Evolutionary conservation across 2,797 vertebrate genomes (phyloP).

Genomic region (Trachops cirrhosus): DNA sequence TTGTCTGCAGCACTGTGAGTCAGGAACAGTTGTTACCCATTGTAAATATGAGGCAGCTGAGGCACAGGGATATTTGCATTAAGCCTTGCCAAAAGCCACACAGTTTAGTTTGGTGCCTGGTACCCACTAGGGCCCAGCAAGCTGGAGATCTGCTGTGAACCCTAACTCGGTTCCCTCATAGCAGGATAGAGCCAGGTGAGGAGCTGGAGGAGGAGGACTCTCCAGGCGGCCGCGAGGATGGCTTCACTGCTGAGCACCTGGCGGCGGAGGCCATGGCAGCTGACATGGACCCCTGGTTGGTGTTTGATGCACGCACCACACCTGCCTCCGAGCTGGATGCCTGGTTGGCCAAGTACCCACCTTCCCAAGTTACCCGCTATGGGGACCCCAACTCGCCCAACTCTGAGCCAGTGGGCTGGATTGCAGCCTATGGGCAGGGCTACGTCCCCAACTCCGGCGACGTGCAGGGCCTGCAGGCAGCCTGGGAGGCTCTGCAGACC

Average conservation of each 20-base stretch:
- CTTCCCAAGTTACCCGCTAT: constrained; percentile 88
- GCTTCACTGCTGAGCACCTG: constrained; percentile 84
- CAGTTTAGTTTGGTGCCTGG: background rate
- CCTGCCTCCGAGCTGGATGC: constrained; percentile 88
- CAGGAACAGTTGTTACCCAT: background rate
- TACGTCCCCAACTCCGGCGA: constrained; percentile 76
- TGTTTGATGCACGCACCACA: constrained; percentile 88
- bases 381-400: constrained; percentile 83
- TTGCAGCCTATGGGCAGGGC: constrained; percentile 85
- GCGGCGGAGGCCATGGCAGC: constrained; percentile 93
- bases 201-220: constrained; percentile 75
- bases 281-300: constrained; percentile 94
- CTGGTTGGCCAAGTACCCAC: constrained; percentile 92
- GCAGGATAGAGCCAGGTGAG: constrained; percentile 69
- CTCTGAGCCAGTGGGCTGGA: constrained; percentile 89
- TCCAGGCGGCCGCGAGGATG: constrained; percentile 65
- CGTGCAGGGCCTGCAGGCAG: constrained; percentile 87
- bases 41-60: background rate
- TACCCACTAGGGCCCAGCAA: background rate
- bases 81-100: background rate
- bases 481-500: constrained; percentile 89
- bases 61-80: background rate
- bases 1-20: background rate
- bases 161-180: background rate
- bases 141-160: background rate